Evolutionary conservation across 35 echinoderm and acorn worm species (phyloP).

Genomic region (Patiria miniata): DNA sequence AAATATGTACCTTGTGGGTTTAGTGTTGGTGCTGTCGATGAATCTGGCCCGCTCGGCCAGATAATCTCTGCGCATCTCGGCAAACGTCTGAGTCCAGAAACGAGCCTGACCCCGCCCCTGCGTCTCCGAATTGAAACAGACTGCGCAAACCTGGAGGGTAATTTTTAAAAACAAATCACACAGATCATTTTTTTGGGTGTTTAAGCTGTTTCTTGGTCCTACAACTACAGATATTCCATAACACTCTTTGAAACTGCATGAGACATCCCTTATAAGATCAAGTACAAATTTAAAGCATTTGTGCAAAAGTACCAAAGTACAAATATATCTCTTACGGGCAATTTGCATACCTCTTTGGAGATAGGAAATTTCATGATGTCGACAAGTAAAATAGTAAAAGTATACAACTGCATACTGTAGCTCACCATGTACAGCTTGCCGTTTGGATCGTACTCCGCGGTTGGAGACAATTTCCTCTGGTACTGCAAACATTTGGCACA

Average conservation of each 20-base stretch:
- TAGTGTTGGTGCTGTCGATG: neutral
- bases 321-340: no score
- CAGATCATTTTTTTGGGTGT: neutral
- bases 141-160: neutral
- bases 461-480: conserved; percentile 40
- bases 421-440: conserved; percentile 57
- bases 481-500: conserved; percentile 46
- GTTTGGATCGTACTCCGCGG: conserved; percentile 52
- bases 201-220: no score
- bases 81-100: conserved; percentile 5
- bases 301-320: no score
- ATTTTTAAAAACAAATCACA: neutral
- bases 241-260: no score
- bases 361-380: no score
- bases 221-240: no score
- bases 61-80: neutral
- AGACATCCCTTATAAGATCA: no score
- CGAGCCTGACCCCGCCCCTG: neutral
- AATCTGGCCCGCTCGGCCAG: neutral
- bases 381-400: no score
- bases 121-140: neutral
- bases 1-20: neutral
- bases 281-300: no score
- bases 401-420: no score
- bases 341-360: no score